These are phyloP conservation scores for Molanna angustata DNA, from an alignment of 2,888 invertebrate genomes.

Conservation along the genomic window DNA sequence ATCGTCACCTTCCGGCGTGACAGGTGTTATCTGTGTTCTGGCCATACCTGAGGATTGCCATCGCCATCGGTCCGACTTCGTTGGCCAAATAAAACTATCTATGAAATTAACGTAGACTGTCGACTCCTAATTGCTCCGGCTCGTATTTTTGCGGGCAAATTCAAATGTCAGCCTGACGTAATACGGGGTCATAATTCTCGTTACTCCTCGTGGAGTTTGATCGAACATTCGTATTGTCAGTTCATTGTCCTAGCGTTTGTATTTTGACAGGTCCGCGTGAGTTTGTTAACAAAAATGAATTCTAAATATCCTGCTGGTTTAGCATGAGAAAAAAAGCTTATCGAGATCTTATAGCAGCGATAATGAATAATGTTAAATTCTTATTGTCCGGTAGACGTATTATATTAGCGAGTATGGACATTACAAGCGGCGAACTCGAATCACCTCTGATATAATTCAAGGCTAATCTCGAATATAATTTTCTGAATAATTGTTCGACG, in stretches of 20 bases:
- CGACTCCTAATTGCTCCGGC: not conserved
- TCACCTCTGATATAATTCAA: not conserved
- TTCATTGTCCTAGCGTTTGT: constrained; percentile 8
- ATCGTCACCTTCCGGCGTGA: constrained; percentile 20
- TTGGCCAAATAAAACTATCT: too few relatives aligned
- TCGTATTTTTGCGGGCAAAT: not conserved
- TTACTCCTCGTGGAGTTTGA: constrained; percentile 12
- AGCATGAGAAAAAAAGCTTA: not conserved
- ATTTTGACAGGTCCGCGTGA: constrained; percentile 6
- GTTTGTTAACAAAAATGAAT: not conserved
- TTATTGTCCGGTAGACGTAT: not conserved
- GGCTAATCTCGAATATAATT: too few relatives aligned
- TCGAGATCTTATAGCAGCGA: not conserved
- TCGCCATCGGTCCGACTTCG: too few relatives aligned
- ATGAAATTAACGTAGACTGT: too few relatives aligned
- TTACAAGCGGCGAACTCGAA: not conserved
- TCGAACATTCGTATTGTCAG: constrained; percentile 6
- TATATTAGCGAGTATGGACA: not conserved
- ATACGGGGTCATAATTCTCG: not conserved
- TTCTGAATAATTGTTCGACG: too few relatives aligned
- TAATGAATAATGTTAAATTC: not conserved
- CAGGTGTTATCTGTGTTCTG: constrained; percentile 7
- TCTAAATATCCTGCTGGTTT: not conserved
- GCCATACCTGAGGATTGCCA: too few relatives aligned
- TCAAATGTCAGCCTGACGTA: not conserved